phyloP scores from a whole-genome alignment of 2,797 vertebrate genomes.

The Toxotes lorentzi region DNA sequence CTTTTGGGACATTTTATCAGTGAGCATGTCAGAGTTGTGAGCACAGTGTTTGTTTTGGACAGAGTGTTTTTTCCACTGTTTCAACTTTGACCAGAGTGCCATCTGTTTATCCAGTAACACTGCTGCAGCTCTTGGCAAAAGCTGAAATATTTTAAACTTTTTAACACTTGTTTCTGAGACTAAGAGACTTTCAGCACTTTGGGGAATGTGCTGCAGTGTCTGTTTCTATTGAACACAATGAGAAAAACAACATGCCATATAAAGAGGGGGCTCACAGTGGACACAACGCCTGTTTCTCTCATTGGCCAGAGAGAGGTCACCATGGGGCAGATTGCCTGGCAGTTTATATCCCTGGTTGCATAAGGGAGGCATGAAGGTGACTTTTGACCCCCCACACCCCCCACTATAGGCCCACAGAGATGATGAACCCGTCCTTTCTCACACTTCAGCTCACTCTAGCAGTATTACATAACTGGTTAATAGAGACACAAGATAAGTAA shows the following conservation, averaged over 20 bases:
- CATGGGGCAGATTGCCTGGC: constrained; percentile 9
- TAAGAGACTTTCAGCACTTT: constrained; percentile 6
- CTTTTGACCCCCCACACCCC: constrained; percentile 22
- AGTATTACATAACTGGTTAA: constrained; percentile 61
- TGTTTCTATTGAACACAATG: constrained; percentile 27
- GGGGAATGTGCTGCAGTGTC: constrained; percentile 47
- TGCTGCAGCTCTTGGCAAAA: constrained; percentile 5
- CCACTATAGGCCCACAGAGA: constrained; percentile 11
- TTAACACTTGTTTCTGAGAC: constrained; percentile 11
- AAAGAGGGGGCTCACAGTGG: constrained; percentile 12
- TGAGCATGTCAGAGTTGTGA: constrained; percentile 14
- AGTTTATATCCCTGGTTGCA: constrained; percentile 38
- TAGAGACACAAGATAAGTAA: constrained; percentile 44
- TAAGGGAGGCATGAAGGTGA: constrained; percentile 3
- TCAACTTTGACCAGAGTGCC: constrained; percentile 35
- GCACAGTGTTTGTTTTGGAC: constrained; percentile 50
- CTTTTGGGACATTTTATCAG: constrained; percentile 39
- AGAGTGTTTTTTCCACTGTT: neutral
- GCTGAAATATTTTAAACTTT: neutral
- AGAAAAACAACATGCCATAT: constrained; percentile 24
- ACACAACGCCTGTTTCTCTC: neutral
- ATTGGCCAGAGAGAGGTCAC: constrained; percentile 26
- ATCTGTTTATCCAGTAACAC: constrained; percentile 33
- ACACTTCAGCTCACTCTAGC: constrained; percentile 14
- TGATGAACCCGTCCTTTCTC: constrained; percentile 30